Evolutionary conservation across 2,113 vertebrate genomes (phyloP).

Genomic region (Tyto alba): DNA sequence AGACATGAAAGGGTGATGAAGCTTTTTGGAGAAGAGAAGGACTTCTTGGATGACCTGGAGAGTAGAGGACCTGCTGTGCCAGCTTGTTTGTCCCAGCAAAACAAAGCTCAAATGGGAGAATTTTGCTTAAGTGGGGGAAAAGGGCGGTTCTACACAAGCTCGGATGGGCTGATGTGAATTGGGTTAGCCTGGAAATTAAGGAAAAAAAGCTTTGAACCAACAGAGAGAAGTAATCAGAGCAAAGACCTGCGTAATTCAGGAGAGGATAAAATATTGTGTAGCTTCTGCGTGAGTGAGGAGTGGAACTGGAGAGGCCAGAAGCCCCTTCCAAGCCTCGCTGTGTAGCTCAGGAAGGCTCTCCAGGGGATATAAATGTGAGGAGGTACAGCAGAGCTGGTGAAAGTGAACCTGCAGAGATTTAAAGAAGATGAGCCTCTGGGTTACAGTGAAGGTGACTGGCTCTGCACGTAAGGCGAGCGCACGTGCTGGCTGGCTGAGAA

Average conservation of each 20-base stretch:
- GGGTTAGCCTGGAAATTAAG: not conserved
- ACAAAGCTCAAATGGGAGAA: not conserved
- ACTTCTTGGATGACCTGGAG: not conserved
- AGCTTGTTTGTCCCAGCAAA: not conserved
- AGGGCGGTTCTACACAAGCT: not conserved
- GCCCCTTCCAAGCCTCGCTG: not conserved
- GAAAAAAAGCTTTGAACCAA: not conserved
- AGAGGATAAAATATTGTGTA: not conserved
- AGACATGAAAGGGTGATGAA: not conserved
- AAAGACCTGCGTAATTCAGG: not conserved
- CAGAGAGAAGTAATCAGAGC: not conserved
- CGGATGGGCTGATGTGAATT: not conserved
- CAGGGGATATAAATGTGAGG: not conserved
- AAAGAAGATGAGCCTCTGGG: not conserved
- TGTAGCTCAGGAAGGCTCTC: not conserved
- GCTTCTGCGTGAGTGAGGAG: not conserved
- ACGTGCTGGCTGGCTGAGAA: accelerated
- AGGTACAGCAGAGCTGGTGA: not conserved
- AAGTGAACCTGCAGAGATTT: not conserved
- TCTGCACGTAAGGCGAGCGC: not conserved
- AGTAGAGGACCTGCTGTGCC: not conserved
- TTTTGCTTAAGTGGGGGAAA: not conserved
- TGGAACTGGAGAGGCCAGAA: not conserved
- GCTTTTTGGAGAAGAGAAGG: not conserved
- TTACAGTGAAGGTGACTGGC: not conserved